A percentile compares a stretch with the other conserved stretches of the same genome.
Evolutionary conservation across 2,888 invertebrate genomes (phyloP).

Genomic region (Epistrophe eligans): DNA sequence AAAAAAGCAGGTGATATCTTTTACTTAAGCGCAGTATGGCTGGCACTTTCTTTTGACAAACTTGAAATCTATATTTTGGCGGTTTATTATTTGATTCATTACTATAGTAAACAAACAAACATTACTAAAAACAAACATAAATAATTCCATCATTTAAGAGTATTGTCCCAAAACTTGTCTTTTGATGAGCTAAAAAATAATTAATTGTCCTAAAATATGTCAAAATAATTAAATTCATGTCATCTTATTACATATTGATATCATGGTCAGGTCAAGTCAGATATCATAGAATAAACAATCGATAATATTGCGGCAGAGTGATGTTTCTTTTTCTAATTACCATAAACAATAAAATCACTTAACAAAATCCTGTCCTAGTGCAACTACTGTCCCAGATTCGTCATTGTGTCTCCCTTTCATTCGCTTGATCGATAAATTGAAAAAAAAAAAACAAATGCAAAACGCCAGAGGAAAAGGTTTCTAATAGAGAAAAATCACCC

Average conservation of each 20-base stretch:
- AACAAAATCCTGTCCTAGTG: conserved; percentile 53
- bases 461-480: conserved; percentile 2
- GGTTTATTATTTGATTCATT: too few relatives aligned
- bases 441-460: not conserved
- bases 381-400: conserved; percentile 63
- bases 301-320: not conserved
- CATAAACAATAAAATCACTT: conserved; percentile 41
- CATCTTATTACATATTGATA: not conserved
- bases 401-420: conserved; percentile 9
- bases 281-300: not conserved
- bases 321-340: conserved; percentile 36
- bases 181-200: not conserved
- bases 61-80: too few relatives aligned
- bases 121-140: too few relatives aligned
- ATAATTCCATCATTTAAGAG: too few relatives aligned
- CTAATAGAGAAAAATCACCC: conserved; percentile 51
- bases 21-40: too few relatives aligned
- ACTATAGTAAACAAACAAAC: too few relatives aligned
- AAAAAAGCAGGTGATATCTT: too few relatives aligned
- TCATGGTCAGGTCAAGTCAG: conserved; percentile 28
- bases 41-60: too few relatives aligned
- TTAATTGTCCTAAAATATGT: not conserved
- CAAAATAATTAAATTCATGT: not conserved
- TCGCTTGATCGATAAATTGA: conserved; percentile 71
- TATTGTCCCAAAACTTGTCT: too few relatives aligned